These are phyloP conservation scores for Rhinatrema bivittatum DNA, from an alignment of 2,797 vertebrate genomes.

Conservation along the genomic window DNA sequence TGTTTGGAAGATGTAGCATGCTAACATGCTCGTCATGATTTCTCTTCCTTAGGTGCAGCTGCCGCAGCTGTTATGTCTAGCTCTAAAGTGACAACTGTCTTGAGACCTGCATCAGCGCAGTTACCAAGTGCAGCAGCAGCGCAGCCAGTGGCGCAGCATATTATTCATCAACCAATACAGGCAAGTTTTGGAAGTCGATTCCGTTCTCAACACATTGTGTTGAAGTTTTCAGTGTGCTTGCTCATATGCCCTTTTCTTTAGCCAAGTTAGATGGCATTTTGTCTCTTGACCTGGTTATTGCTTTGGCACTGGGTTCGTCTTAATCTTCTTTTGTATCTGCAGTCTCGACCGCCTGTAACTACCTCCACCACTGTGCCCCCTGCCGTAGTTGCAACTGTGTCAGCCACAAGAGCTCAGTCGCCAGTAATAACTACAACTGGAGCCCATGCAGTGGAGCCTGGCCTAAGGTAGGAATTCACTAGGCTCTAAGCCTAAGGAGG, in stretches of 20 bases:
- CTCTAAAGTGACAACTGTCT: conserved; percentile 85
- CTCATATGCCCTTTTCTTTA: too few species aligned
- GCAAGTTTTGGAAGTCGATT: too few species aligned
- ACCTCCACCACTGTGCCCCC: conserved; percentile 86
- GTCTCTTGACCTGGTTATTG: too few species aligned
- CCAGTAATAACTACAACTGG: conserved; percentile 85
- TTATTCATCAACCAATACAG: conserved; percentile 93
- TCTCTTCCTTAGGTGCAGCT: conserved; percentile 72
- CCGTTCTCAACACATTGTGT: too few species aligned
- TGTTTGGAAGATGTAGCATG: too few species aligned
- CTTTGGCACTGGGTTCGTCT: too few species aligned
- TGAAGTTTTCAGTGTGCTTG: too few species aligned
- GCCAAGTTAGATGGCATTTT: too few species aligned
- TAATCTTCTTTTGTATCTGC: conserved; percentile 11
- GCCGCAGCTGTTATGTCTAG: conserved; percentile 96
- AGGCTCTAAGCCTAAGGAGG: too few species aligned
- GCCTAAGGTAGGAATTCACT: conserved; percentile 81
- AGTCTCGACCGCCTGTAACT: conserved; percentile 88
- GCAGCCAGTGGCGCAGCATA: conserved; percentile 86
- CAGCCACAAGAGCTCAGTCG: conserved; percentile 86
- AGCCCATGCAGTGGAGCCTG: conserved; percentile 79
- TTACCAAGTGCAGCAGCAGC: conserved; percentile 71
- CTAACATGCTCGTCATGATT: too few species aligned
- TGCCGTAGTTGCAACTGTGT: conserved; percentile 87
- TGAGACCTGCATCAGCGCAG: conserved; percentile 81